phyloP scores from a whole-genome alignment of 2,888 invertebrate genomes.

The Norana najaformis region DNA sequence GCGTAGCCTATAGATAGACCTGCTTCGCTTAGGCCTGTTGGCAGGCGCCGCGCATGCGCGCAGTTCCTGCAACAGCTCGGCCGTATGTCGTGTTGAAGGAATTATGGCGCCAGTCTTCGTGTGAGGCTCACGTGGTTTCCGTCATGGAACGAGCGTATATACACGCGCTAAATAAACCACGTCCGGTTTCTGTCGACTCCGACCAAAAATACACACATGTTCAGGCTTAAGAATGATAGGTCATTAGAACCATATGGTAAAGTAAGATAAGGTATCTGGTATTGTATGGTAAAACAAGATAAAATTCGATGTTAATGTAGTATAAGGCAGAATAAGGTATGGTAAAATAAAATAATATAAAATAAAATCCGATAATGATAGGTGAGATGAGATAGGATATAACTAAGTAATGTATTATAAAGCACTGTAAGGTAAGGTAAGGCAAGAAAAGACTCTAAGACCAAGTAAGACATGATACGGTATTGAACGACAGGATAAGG shows the following conservation, averaged over 20 bases:
- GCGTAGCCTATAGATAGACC: not conserved
- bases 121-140: slow-evolving; percentile 13
- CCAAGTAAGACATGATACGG: too few relatives aligned
- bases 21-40: not conserved
- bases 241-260: not conserved
- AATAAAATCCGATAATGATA: too few relatives aligned
- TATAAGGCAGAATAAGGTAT: too few relatives aligned
- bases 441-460: too few relatives aligned
- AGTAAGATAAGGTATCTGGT: not conserved
- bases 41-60: not conserved
- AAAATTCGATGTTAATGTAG: too few relatives aligned
- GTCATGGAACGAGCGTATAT: not conserved
- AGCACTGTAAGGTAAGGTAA: too few relatives aligned
- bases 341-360: too few relatives aligned
- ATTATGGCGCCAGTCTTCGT: not conserved
- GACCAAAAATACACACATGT: not conserved
- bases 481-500: too few relatives aligned
- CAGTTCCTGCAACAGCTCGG: not conserved
- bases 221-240: not conserved
- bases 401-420: too few relatives aligned
- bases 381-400: too few relatives aligned
- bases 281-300: too few relatives aligned
- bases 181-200: not conserved
- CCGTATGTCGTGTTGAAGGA: not conserved
- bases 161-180: not conserved